These are phyloP conservation scores for Trichacis sp. DNA, from an alignment of 2,888 invertebrate species.

Conservation along the genomic window DNA sequence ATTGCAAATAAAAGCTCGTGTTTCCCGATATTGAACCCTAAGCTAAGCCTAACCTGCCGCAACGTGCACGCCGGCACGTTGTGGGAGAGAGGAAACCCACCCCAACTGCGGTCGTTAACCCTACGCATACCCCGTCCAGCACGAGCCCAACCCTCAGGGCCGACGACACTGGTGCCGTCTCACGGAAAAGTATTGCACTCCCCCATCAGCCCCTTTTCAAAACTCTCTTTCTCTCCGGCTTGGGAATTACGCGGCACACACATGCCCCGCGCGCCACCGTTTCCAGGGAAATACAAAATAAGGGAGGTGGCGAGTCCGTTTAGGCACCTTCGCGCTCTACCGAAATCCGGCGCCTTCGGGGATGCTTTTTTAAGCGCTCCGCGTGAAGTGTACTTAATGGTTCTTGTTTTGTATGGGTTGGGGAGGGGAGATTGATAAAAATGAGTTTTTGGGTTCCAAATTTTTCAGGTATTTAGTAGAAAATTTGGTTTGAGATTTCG, in stretches of 20 bases:
- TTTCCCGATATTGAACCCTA: conserved; percentile 64
- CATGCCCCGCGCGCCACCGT: conserved; percentile 17
- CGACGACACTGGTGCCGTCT: conserved; percentile 65
- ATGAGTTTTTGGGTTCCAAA: no score
- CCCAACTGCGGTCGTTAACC: conserved; percentile 66
- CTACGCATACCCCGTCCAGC: conserved; percentile 60
- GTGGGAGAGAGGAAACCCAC: conserved; percentile 56
- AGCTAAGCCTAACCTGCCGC: conserved; percentile 66
- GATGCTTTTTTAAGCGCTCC: background rate
- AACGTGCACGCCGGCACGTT: conserved; percentile 59
- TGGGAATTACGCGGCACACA: conserved; percentile 14
- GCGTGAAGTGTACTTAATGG: no score
- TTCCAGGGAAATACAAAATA: conserved; percentile 30
- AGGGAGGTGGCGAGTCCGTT: conserved; percentile 21
- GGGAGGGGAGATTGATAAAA: no score
- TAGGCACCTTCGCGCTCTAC: conserved; percentile 25
- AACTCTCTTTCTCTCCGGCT: conserved; percentile 44
- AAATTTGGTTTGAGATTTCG: no score
- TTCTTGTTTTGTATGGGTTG: no score
- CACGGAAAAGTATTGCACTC: conserved; percentile 63
- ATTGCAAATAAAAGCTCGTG: conserved; percentile 60
- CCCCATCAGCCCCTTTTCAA: conserved; percentile 56
- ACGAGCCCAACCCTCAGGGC: conserved; percentile 62
- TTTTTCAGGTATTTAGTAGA: no score
- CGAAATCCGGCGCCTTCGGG: conserved; percentile 24